phyloP scores from a whole-genome alignment of 2,888 invertebrate species.

The Andrena dorsata region DNA sequence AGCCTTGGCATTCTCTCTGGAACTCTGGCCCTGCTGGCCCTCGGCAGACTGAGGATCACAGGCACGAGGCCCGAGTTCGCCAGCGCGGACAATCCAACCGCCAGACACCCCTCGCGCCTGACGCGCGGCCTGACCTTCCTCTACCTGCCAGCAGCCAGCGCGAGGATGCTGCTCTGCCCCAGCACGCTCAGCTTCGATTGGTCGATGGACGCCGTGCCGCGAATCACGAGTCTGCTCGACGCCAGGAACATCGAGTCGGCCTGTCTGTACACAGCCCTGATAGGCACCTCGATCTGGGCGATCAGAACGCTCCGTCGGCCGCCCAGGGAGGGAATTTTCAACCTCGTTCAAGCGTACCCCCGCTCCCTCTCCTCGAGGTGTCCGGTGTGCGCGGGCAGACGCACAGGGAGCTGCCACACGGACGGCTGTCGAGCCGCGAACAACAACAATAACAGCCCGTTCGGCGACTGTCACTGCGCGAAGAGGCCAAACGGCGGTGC shows the following conservation, averaged over 20 bases:
- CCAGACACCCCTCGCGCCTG: conserved; percentile 92
- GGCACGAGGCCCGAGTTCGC: conserved; percentile 93
- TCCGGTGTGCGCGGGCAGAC: conserved; percentile 89
- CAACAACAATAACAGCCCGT: conserved; percentile 89
- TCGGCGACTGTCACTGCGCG: conserved; percentile 85
- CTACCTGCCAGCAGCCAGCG: conserved; percentile 96
- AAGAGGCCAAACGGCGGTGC: conserved; percentile 78
- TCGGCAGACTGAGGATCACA: conserved; percentile 92
- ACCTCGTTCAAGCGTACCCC: conserved; percentile 51
- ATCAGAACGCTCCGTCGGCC: conserved; percentile 73
- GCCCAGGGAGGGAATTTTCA: not conserved
- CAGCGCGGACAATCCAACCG: conserved; percentile 97
- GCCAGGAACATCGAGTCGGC: conserved; percentile 91
- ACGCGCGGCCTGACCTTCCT: conserved; percentile 95
- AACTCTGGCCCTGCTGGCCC: conserved; percentile 89
- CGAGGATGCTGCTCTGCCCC: conserved; percentile 94
- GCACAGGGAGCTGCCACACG: conserved; percentile 90
- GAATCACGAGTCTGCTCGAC: conserved; percentile 92
- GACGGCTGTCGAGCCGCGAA: conserved; percentile 90
- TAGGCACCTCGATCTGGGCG: conserved; percentile 77
- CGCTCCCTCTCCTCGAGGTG: conserved; percentile 85
- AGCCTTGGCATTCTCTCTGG: conserved; percentile 90
- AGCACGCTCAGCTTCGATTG: conserved; percentile 97
- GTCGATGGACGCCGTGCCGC: conserved; percentile 98
- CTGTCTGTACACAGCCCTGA: conserved; percentile 89